Percentiles rank a stretch among this genome's conserved stretches.
phyloP scores from a whole-genome alignment of 2,113 vertebrate genomes.

The Zosterops hypoxanthus region DNA sequence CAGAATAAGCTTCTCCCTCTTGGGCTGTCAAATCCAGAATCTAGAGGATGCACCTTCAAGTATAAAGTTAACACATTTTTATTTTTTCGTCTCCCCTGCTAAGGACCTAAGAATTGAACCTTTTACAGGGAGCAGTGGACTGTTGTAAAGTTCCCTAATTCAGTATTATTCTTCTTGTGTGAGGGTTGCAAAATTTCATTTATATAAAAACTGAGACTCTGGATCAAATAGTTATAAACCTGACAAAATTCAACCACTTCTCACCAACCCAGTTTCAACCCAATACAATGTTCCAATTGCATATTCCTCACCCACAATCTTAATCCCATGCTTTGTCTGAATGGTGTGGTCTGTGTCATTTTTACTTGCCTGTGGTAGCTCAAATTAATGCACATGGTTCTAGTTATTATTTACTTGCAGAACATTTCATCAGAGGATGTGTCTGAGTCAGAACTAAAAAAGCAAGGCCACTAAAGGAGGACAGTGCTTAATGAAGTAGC shows the following conservation, averaged over 20 bases:
- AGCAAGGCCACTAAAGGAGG: constrained; percentile 22
- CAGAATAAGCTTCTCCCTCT: not conserved
- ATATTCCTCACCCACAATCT: not conserved
- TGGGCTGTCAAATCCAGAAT: not conserved
- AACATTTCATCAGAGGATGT: constrained; percentile 15
- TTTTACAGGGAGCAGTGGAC: not conserved
- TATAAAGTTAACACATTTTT: not conserved
- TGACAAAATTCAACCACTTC: not conserved
- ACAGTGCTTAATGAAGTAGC: constrained; percentile 1
- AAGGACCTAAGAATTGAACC: not conserved
- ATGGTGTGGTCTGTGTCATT: not conserved
- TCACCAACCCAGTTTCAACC: not conserved
- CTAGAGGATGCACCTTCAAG: not conserved
- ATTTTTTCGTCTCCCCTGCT: not conserved
- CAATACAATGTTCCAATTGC: not conserved
- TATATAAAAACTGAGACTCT: not conserved
- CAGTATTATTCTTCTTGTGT: not conserved
- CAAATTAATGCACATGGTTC: not conserved
- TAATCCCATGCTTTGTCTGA: not conserved
- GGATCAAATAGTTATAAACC: not conserved
- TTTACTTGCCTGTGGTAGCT: not conserved
- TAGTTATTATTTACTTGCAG: constrained; percentile 39
- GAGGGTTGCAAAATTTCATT: not conserved
- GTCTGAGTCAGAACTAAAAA: constrained; percentile 37
- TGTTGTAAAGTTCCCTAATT: not conserved